Evolutionary conservation across 2,888 invertebrate genomes (phyloP).

Genomic region (Capitulum mitella): DNA sequence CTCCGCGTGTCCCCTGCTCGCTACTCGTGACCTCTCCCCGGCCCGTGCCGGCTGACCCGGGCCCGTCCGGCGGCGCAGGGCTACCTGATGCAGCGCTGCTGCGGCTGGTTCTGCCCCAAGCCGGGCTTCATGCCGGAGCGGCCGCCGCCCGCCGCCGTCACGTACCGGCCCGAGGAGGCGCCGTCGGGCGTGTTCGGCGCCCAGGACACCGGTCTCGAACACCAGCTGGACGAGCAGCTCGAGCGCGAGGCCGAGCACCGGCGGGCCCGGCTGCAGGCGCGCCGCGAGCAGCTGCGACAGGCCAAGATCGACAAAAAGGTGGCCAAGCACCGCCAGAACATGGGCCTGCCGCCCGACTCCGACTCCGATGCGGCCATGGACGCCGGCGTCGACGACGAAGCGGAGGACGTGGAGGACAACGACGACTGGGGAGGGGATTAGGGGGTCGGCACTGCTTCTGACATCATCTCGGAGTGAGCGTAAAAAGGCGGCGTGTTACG

Average conservation of each 20-base stretch:
- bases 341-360: not conserved
- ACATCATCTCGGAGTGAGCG: too few species aligned
- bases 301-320: not conserved
- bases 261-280: not conserved
- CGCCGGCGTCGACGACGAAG: not conserved
- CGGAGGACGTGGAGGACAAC: not conserved
- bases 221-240: conserved; percentile 17
- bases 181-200: conserved; percentile 7
- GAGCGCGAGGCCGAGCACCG: not conserved
- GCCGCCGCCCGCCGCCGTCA: conserved; percentile 39
- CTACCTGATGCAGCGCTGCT: conserved; percentile 23
- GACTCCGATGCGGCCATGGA: not conserved
- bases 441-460: too few species aligned
- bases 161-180: not conserved
- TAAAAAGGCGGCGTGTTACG: too few species aligned
- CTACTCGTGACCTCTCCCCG: too few species aligned
- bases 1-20: too few species aligned
- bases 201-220: not conserved
- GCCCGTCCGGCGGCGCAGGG: not conserved
- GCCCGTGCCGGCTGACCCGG: not conserved
- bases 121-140: conserved; percentile 22
- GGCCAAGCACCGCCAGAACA: not conserved
- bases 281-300: not conserved
- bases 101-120: conserved; percentile 24
- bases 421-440: not conserved